Evolutionary conservation across 2,797 vertebrate species (phyloP).

Genomic region (Tarsius wallacei): DNA sequence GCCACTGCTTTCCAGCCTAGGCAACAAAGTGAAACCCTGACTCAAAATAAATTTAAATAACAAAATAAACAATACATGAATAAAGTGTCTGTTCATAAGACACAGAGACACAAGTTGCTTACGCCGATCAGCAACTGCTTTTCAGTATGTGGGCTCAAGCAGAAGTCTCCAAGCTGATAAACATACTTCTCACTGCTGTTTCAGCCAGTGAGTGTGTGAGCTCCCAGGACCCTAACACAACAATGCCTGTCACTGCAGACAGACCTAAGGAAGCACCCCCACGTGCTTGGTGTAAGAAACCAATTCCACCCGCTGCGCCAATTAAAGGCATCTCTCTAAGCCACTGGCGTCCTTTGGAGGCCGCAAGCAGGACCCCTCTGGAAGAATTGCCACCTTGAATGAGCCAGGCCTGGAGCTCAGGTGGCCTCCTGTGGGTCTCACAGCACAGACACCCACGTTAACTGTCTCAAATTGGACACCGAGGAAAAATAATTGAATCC

Average conservation of each 20-base stretch:
- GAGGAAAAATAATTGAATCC: rapidly evolving
- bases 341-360: background rate
- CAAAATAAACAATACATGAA: too few relatives aligned
- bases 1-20: too few relatives aligned
- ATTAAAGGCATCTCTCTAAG: background rate
- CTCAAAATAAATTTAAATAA: too few relatives aligned
- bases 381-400: background rate
- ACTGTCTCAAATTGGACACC: background rate
- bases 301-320: background rate
- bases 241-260: background rate
- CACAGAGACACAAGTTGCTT: too few relatives aligned
- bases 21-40: too few relatives aligned
- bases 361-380: rapidly evolving
- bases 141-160: background rate
- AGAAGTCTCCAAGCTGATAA: background rate
- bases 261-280: background rate
- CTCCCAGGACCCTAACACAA: background rate
- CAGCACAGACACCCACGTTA: background rate
- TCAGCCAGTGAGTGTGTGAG: rapidly evolving
- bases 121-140: background rate
- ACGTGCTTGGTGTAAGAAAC: constrained; percentile 16
- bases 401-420: background rate
- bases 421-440: background rate
- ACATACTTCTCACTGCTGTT: background rate
- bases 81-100: too few relatives aligned